Evolutionary conservation across 2,888 invertebrate genomes (phyloP), one percentile per base, ranked within the genome.

Genomic region (Microplitis manilae): DNA sequence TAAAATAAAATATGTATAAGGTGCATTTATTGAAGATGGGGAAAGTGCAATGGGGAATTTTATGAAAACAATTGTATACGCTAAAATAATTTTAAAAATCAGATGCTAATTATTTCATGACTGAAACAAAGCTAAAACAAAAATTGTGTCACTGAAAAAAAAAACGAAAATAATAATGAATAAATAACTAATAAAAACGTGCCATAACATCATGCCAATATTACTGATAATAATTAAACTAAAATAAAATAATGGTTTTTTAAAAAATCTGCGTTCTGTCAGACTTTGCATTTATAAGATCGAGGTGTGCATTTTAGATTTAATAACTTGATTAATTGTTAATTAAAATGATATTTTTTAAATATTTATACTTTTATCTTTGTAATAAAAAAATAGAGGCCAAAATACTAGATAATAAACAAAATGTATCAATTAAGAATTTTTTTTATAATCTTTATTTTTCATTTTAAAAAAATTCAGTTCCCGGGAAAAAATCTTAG

Each of bases 201-300:
- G 89, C 89, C 89, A 89, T 89, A 89, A 89, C 87, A 87, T 88
- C 88, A 89, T 89, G 89, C 89, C 89, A 89, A 89, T 87, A 86
- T 87, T 89, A 88, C 83, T 83, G 82, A 87, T 88, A 87, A 86
- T 86, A 72, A 77, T 84, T 84, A 85, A 79, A 86, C 86, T 84
- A 59, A 70, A 67, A 81, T 79, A 59, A 65, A 59, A 82, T 79
- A 83, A 85, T 83, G 79, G 83, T 87, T 84, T 86, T 79, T 13
- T 50, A 13, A 50, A 50, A 1, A 13, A 83, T 81, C 80, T 81
- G 81, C 81, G 82, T 85, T 86, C 86, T 84, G 83, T 85, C 86
- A 81, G 82, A 65, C 73, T 71, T 77, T 38, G 41, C 73, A 62
- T 68, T 20, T 41, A 71, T 38, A 40, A 64, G 75, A 68, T 71